Evolutionary conservation across 2,797 vertebrate species (phyloP).

Genomic region (Typhlichthys subterraneus): DNA sequence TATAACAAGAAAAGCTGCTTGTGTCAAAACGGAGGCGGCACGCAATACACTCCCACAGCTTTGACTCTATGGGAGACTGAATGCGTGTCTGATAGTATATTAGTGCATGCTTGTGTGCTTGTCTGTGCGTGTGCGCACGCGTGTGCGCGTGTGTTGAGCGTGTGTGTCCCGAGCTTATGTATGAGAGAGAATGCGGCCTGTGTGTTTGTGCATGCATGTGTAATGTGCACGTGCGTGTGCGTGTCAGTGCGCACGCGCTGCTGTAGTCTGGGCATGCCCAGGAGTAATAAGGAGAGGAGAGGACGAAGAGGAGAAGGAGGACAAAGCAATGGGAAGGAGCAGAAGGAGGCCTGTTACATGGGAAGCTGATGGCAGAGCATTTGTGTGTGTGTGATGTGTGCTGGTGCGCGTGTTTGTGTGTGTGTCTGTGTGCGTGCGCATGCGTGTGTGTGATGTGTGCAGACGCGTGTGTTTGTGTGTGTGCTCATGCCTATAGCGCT

Average conservation of each 20-base stretch:
- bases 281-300: constrained; percentile 34
- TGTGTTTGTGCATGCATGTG: constrained; percentile 31
- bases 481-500: neutral
- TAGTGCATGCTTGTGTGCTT: constrained; percentile 2
- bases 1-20: constrained; percentile 67
- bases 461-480: neutral
- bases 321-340: constrained; percentile 26
- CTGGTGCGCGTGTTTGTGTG: constrained; percentile 20
- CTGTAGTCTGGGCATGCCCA: constrained; percentile 23
- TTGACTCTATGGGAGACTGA: constrained; percentile 52
- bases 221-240: constrained; percentile 10
- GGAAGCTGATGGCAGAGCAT: neutral
- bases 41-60: constrained; percentile 45
- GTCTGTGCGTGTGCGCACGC: neutral
- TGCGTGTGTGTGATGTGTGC: constrained; percentile 5
- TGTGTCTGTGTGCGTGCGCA: constrained; percentile 7
- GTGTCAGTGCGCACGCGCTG: neutral
- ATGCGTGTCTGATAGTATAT: constrained; percentile 14
- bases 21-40: constrained; percentile 52
- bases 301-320: constrained; percentile 29
- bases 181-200: constrained; percentile 14
- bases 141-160: neutral
- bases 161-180: constrained; percentile 11
- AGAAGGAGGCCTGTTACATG: neutral
- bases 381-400: constrained; percentile 7